Base-by-base conservation (phyloP, 2,113 vertebrate genomes). In the Petroica traversi region DNA sequence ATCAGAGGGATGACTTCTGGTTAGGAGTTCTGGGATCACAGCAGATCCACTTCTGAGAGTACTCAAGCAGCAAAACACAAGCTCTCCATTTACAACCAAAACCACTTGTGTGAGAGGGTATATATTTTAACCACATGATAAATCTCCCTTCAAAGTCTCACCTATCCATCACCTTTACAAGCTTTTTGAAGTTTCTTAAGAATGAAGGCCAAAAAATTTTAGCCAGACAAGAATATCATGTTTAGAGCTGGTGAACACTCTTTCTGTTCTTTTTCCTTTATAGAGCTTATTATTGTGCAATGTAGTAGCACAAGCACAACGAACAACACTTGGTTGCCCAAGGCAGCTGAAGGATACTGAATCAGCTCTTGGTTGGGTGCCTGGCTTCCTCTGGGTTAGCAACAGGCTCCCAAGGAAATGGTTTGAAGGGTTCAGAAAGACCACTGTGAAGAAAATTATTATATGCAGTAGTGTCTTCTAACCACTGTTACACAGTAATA, bases 391-490 rank as follows among this genome's bases (percentile, higher is more conserved):
- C 52, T 33, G 57, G 88, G 10, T 67, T 84, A 83, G 45, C n/a
- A 85, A 29, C 61, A 69, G 69, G 43, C 40, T 96, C 31, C 80
- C 95, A 95, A 94, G 51, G 89, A 94, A 97, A 86, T 3, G n/a
- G 43, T 48, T 92, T 74, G n/a, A 61, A 88, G 52, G 78, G 46
- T 66, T 83, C 36, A 69, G 64, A 76, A 96, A 92, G 33, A 81
- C 49, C 61, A 23, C 72, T 94, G 33, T 34, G 75, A 94, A 63
- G 40, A 88, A 71, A 81, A 72, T 43, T 2, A 83, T 63, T 31
- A 54, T 31, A 20, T 31, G 25, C 28, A 57, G 33, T 12, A 90
- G 6, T 46, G 29, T 62, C 40, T 92, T 92, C 54, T 54, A 72
- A 48, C 6, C 46, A 28, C 18, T 46, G 33, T 49, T 18, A 54